phyloP scores from a whole-genome alignment of 2,888 invertebrate genomes.

The Lampropteryx suffumata region DNA sequence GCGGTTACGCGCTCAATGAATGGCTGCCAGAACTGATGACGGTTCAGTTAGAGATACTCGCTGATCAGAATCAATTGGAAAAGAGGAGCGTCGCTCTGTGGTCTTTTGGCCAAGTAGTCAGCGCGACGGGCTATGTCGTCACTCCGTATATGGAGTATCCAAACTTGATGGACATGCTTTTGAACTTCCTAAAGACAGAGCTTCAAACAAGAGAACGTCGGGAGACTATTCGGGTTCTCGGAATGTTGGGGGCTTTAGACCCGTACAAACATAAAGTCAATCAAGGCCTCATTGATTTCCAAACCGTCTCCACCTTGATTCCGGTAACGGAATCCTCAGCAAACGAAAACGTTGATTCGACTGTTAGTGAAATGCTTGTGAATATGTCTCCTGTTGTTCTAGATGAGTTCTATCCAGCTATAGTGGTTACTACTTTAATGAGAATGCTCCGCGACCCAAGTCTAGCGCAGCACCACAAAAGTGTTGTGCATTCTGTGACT shows the following conservation, averaged over 20 bases:
- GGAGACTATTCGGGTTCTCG: slow-evolving; percentile 96
- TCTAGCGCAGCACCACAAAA: slow-evolving; percentile 94
- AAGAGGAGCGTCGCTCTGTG: slow-evolving; percentile 97
- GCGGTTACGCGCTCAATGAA: slow-evolving; percentile 92
- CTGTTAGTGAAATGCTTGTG: slow-evolving; percentile 96
- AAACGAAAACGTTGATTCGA: slow-evolving; percentile 81
- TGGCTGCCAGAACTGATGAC: slow-evolving; percentile 95
- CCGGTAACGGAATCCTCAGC: slow-evolving; percentile 87
- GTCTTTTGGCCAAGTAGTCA: slow-evolving; percentile 97
- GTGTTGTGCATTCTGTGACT: slow-evolving; percentile 97
- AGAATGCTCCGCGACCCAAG: slow-evolving; percentile 96
- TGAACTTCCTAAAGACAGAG: slow-evolving; percentile 97
- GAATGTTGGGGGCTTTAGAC: slow-evolving; percentile 97
- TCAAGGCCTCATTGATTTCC: slow-evolving; percentile 94
- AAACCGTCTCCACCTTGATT: slow-evolving; percentile 90
- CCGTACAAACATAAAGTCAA: slow-evolving; percentile 99
- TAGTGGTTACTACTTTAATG: slow-evolving; percentile 97
- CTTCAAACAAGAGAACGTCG: slow-evolving; percentile 92
- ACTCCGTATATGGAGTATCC: slow-evolving; percentile 98
- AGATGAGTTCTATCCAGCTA: slow-evolving; percentile 99
- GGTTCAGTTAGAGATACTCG: slow-evolving; percentile 95
- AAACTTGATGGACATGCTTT: slow-evolving; percentile 93
- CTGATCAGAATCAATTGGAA: slow-evolving; percentile 96
- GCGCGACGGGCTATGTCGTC: slow-evolving; percentile 97
- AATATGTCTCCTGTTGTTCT: slow-evolving; percentile 94